Percentiles rank a stretch among this genome's conserved stretches.
phyloP scores from a whole-genome alignment of 2,888 invertebrate species.

The Chloroclysta siterata region DNA sequence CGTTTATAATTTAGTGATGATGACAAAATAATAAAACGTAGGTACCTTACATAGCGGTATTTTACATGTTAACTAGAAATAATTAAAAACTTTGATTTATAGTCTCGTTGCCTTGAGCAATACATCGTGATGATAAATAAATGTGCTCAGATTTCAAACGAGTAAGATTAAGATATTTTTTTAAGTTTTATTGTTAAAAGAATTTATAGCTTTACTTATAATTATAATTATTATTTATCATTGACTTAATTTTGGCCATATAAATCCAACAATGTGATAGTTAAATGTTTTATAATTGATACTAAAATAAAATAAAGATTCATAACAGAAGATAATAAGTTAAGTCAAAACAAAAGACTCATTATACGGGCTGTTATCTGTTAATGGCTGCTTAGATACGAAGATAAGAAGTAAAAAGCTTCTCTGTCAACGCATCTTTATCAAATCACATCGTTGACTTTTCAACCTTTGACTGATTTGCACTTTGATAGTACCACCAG shows the following conservation, averaged over 20 bases:
- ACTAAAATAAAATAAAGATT: conserved; percentile 1
- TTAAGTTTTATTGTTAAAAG: background rate
- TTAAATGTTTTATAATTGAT: background rate
- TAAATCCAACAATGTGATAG: background rate
- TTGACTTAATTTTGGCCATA: background rate
- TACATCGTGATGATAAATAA: conserved; percentile 6
- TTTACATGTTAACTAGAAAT: conserved; percentile 7
- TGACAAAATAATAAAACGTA: conserved; percentile 5
- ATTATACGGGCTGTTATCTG: conserved; percentile 11
- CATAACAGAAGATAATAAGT: conserved; percentile 17
- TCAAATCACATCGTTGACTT: conserved; percentile 63
- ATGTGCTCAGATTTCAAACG: conserved; percentile 2
- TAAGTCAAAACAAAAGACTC: conserved; percentile 24
- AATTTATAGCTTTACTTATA: background rate
- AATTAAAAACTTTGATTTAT: conserved; percentile 19
- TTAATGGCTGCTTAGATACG: conserved; percentile 55
- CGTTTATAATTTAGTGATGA: background rate
- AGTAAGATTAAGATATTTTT: conserved; percentile 2
- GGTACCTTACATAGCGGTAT: background rate
- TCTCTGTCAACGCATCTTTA: conserved; percentile 60
- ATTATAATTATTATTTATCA: too few species aligned
- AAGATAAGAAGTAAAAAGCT: conserved; percentile 52
- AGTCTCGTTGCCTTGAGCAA: conserved; percentile 3
- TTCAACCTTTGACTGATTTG: conserved; percentile 75
- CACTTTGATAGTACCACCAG: conserved; percentile 60